Evolutionary conservation across 1,140 invertebrate genomes (phyloP), one percentile per base, ranked within the genome.

Genomic region (Akabosia matsudoensis): DNA sequence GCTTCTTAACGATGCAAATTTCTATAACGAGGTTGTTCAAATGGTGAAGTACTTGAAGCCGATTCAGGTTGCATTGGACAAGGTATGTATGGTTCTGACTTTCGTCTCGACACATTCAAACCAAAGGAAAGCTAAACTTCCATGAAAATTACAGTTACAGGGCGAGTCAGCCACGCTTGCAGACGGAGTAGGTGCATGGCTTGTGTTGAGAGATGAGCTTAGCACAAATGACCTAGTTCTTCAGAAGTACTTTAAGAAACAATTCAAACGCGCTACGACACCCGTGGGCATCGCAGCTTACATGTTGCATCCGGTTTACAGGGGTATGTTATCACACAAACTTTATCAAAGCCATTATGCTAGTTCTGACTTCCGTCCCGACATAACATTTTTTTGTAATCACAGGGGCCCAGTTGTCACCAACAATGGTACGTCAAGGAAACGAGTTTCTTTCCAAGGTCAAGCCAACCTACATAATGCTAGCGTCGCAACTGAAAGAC

Each of bases 151-250:
- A 22, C 24, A 77, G 76, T 26, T 73, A 10, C 76, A 77, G 34
- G 18, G 18, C 1, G 33, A 77, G 16, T 10, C 26, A 2, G 51
- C 72, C 24, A 73, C 70, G 1, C 1, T 77, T 1, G 51, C 76
- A 16, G 76, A 77, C 28, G 72, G 34, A 1, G 70, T 76, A 31
- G 4, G n/a, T 33, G 45, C 37, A n/a, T 76, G 75, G 75, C 30
- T 72, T 28, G 1, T n/a, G 18, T 61, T 76, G 24, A 24, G 70
- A 24, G 28, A 30, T 56, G 31, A 33, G 14, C 26, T 67, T 2
- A 16, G 16, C 10, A 10, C 31, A 30, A 3, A 2, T 2, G n/a
- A 52, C 26, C 33, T 24, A 13, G 70, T 33, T 1, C 33, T 31
- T 1, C 1, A 72, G 13, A 22, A 45, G 2, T 33, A 73, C 30